These are phyloP conservation scores for Gryon sp. DNA, from an alignment of 1,140 invertebrate genomes.

Conservation along the genomic window DNA sequence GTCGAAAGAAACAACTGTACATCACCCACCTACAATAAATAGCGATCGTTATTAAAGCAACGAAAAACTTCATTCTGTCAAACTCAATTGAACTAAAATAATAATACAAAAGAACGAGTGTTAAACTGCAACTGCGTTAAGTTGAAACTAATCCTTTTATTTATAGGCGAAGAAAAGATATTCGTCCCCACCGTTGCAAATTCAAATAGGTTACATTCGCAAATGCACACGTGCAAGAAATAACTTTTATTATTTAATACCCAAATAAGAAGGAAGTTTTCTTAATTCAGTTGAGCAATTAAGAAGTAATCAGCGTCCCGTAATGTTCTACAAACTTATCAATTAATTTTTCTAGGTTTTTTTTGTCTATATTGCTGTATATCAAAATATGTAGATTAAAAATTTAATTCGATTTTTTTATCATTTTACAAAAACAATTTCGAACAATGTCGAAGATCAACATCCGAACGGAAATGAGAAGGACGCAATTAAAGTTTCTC, in stretches of 20 bases:
- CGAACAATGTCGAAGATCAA: background rate
- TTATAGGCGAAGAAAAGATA: constrained; percentile 10
- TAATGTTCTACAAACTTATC: too few species aligned
- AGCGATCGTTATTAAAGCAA: background rate
- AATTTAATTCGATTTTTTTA: too few species aligned
- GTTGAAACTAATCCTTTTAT: constrained; percentile 35
- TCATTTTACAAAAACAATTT: too few species aligned
- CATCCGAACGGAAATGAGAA: constrained; percentile 27
- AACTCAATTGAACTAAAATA: too few species aligned
- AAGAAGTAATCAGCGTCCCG: too few species aligned
- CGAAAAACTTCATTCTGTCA: constrained; percentile 12
- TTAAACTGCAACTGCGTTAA: constrained; percentile 13
- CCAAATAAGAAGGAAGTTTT: constrained; percentile 38
- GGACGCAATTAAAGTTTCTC: constrained; percentile 22
- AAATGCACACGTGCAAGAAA: constrained; percentile 2
- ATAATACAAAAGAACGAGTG: too few species aligned
- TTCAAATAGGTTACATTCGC: constrained; percentile 36
- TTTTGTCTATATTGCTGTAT: background rate
- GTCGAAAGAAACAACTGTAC: too few species aligned
- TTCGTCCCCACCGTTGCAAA: constrained; percentile 16
- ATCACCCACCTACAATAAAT: too few species aligned
- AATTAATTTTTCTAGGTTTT: too few species aligned
- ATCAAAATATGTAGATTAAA: too few species aligned
- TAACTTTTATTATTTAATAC: constrained; percentile 39
- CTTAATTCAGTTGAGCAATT: constrained; percentile 28